These are phyloP conservation scores for Struthidea cinerea DNA, from an alignment of 2,113 vertebrate genomes.

Conservation along the genomic window DNA sequence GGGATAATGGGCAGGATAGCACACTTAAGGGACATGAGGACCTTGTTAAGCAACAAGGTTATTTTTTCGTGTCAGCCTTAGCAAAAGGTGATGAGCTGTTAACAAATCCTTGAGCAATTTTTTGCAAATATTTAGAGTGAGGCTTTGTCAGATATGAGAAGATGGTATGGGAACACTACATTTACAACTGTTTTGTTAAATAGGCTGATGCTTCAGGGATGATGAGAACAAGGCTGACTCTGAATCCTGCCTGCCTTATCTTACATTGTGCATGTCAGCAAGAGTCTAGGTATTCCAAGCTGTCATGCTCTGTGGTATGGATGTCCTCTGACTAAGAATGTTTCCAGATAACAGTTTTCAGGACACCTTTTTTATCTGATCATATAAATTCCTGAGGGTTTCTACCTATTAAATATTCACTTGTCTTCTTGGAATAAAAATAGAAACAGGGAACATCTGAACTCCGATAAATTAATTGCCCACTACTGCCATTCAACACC, in stretches of 20 bases:
- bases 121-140: not conserved
- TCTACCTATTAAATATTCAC: not conserved
- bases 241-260: not conserved
- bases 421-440: not conserved
- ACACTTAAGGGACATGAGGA: rapidly evolving
- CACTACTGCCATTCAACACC: not conserved
- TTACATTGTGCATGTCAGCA: not conserved
- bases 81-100: not conserved
- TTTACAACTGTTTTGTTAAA: not conserved
- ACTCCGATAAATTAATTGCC: not conserved
- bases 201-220: not conserved
- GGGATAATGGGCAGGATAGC: not conserved
- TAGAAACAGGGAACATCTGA: not conserved
- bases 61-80: not conserved
- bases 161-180: not conserved
- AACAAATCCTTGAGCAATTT: not conserved
- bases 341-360: not conserved
- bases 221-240: not conserved
- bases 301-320: not conserved
- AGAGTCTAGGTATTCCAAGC: not conserved
- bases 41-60: not conserved
- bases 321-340: not conserved
- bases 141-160: not conserved
- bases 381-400: not conserved
- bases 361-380: not conserved